A percentile compares a stretch with the other conserved stretches of the same genome.
phyloP scores from a whole-genome alignment of 92 coral and sea anemone genomes.

The Epizoanthus scotinus region DNA sequence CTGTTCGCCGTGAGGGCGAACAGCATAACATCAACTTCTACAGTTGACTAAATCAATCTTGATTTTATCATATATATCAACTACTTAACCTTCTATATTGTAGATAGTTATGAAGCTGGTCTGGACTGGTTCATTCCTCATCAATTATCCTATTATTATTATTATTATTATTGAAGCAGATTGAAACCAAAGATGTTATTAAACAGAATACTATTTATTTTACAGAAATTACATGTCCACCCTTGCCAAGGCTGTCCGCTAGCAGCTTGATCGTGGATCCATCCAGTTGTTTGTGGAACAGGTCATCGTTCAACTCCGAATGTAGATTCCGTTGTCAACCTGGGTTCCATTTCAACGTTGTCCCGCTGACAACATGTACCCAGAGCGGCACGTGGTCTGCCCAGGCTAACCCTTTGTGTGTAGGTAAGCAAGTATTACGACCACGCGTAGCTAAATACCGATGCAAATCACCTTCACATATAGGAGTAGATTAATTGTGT shows the following conservation, averaged over 20 bases:
- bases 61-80: neutral
- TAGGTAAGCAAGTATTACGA: neutral
- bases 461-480: too few relatives aligned
- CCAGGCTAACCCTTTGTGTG: conserved; percentile 1
- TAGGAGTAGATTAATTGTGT: too few relatives aligned
- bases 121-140: too few relatives aligned
- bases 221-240: conserved; percentile 4
- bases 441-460: too few relatives aligned
- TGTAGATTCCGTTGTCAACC: neutral
- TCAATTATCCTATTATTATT: too few relatives aligned
- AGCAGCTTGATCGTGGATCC: neutral
- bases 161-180: too few relatives aligned
- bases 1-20: too few relatives aligned
- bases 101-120: too few relatives aligned
- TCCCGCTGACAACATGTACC: neutral
- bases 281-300: neutral
- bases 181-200: neutral
- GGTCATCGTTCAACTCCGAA: neutral
- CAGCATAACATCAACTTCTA: too few relatives aligned
- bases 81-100: too few relatives aligned
- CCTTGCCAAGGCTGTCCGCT: neutral
- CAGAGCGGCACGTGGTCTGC: neutral
- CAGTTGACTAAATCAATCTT: too few relatives aligned
- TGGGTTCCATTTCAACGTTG: neutral
- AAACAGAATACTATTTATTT: neutral